A percentile compares a stretch with the other conserved stretches of the same genome.
Evolutionary conservation across 2,797 vertebrate genomes (phyloP).

Genomic region (Gymnoscopelus braueri): DNA sequence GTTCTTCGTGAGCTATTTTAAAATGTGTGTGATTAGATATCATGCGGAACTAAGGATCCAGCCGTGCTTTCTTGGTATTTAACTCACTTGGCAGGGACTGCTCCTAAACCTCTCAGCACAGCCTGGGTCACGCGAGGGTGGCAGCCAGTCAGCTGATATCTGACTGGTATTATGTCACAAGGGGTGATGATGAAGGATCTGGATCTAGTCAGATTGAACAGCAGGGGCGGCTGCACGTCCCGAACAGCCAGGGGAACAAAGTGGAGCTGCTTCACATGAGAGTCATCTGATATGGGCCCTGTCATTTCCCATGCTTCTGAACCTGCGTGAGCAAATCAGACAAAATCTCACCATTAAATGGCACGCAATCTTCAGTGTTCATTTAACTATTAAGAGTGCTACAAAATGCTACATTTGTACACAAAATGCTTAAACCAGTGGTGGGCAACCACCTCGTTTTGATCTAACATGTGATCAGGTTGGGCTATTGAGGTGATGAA

Average conservation of each 20-base stretch:
- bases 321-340: conserved; percentile 20
- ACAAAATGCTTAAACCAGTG: no score
- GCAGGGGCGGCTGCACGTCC: conserved; percentile 33
- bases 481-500: no score
- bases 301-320: not conserved
- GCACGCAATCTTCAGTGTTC: no score
- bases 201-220: conserved; percentile 26
- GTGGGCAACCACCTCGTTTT: no score
- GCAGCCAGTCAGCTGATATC: conserved; percentile 66
- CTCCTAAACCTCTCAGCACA: conserved; percentile 10
- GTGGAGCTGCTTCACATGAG: conserved; percentile 30
- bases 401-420: no score
- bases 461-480: no score
- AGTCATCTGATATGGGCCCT: conserved; percentile 25
- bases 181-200: conserved; percentile 20
- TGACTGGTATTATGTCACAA: conserved; percentile 56
- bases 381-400: no score
- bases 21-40: not conserved
- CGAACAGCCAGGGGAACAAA: conserved; percentile 12
- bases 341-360: not conserved
- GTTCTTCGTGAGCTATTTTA: not conserved
- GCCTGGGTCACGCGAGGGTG: conserved; percentile 45
- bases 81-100: conserved; percentile 32
- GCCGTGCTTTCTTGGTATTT: conserved; percentile 13
- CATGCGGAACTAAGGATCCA: not conserved